A percentile compares a stretch with the other conserved stretches of the same genome.
Evolutionary conservation across 1,140 invertebrate genomes (phyloP).

Genomic region (Drosophila nigrodunni): DNA sequence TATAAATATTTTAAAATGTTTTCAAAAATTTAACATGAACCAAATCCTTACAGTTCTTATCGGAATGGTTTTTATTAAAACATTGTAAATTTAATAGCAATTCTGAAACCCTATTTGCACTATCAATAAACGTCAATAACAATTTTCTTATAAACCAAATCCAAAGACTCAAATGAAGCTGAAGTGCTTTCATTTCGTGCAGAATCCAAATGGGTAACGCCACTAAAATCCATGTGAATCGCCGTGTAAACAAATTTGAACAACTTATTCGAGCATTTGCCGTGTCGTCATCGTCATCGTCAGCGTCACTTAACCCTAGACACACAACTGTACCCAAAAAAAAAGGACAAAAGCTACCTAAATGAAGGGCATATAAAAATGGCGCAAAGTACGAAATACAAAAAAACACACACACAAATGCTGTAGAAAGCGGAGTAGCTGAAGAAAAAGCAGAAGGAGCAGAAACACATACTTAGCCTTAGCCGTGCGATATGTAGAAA

Average conservation of each 20-base stretch:
- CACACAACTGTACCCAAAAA: constrained; percentile 78
- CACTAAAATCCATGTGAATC: background rate
- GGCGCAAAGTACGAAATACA: constrained; percentile 43
- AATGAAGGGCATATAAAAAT: constrained; percentile 80
- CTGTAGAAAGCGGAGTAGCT: constrained; percentile 4
- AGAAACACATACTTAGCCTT: constrained; percentile 38
- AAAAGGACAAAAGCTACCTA: constrained; percentile 75
- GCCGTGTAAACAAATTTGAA: constrained; percentile 26
- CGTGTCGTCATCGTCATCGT: background rate
- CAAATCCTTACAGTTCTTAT: too few species aligned
- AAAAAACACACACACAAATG: constrained; percentile 31
- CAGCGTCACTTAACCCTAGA: constrained; percentile 58
- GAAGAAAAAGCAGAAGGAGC: constrained; percentile 20
- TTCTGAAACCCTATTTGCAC: too few species aligned
- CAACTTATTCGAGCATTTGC: constrained; percentile 39
- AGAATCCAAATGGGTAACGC: background rate
- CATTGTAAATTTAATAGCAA: too few species aligned
- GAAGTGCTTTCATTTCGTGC: background rate
- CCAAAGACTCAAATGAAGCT: background rate
- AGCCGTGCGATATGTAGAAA: constrained; percentile 29
- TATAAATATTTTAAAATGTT: too few species aligned
- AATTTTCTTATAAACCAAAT: background rate
- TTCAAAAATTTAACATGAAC: too few species aligned
- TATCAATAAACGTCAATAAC: too few species aligned
- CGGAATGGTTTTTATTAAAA: too few species aligned